These are phyloP conservation scores for Adela reaumurella DNA, from an alignment of 2,888 invertebrate species.

Conservation along the genomic window DNA sequence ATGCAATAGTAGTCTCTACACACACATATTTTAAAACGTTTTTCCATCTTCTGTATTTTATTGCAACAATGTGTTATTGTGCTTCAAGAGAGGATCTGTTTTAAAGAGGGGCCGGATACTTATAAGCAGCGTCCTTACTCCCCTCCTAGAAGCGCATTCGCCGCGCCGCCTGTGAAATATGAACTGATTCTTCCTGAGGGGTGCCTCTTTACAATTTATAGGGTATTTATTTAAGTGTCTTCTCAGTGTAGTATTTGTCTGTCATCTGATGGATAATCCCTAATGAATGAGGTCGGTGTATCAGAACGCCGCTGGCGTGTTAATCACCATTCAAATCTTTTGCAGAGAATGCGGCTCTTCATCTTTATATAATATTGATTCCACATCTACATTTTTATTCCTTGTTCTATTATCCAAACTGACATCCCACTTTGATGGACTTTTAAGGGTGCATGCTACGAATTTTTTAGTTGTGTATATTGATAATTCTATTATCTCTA, in stretches of 20 bases:
- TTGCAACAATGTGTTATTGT: conserved; percentile 35
- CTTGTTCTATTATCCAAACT: too few relatives aligned
- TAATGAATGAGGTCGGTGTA: conserved; percentile 2
- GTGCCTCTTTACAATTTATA: background rate
- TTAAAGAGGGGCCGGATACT: conserved; percentile 24
- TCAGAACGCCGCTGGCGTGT: background rate
- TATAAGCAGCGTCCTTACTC: conserved; percentile 19
- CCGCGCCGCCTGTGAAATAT: conserved; percentile 17
- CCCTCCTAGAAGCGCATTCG: conserved; percentile 17
- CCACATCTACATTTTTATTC: too few relatives aligned
- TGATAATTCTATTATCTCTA: too few relatives aligned
- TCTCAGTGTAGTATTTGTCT: conserved; percentile 1
- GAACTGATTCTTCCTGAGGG: conserved; percentile 8
- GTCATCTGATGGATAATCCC: conserved; percentile 1
- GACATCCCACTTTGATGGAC: too few relatives aligned
- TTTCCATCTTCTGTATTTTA: too few relatives aligned
- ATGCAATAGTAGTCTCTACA: too few relatives aligned
- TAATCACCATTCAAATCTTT: background rate
- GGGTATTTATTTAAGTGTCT: conserved; percentile 3
- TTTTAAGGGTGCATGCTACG: too few relatives aligned
- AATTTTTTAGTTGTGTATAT: too few relatives aligned
- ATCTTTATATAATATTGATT: too few relatives aligned
- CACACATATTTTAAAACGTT: too few relatives aligned
- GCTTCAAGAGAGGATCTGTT: conserved; percentile 20
- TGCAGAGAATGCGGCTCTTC: too few relatives aligned